phyloP scores from a whole-genome alignment of 2,113 vertebrate species.

The Limanda limanda region DNA sequence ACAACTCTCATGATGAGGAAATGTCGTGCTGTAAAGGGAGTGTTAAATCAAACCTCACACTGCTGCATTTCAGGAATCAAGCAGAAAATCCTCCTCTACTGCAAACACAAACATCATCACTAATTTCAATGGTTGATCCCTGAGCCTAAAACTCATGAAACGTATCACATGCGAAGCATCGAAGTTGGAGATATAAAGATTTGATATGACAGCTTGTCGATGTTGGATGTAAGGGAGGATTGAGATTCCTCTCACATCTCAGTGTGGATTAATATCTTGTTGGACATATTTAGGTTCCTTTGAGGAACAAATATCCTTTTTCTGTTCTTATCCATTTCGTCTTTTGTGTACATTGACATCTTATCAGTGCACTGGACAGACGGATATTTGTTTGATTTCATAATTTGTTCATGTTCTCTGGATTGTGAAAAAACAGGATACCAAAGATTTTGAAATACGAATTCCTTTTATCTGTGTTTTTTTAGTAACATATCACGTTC shows the following conservation, averaged over 20 bases:
- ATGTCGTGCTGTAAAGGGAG: neutral
- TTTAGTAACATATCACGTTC: too few relatives aligned
- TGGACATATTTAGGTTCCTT: conserved; percentile 42
- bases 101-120: too few relatives aligned
- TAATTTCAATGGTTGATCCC: neutral
- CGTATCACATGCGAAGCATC: neutral
- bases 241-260: conserved; percentile 58
- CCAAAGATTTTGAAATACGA: too few relatives aligned
- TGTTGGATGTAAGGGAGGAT: conserved; percentile 29
- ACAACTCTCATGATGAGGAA: neutral
- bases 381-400: neutral
- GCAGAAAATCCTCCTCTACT: neutral
- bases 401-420: too few relatives aligned
- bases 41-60: neutral
- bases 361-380: neutral
- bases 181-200: conserved; percentile 22
- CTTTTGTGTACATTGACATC: neutral
- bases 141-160: neutral
- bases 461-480: too few relatives aligned
- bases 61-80: neutral
- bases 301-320: conserved; percentile 38
- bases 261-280: conserved; percentile 47
- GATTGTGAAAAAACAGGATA: too few relatives aligned
- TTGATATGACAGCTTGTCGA: conserved; percentile 40
- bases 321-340: conserved; percentile 8